Base-by-base conservation (phyloP, 1,140 invertebrate species). In the Drosophila quadrilineata region DNA sequence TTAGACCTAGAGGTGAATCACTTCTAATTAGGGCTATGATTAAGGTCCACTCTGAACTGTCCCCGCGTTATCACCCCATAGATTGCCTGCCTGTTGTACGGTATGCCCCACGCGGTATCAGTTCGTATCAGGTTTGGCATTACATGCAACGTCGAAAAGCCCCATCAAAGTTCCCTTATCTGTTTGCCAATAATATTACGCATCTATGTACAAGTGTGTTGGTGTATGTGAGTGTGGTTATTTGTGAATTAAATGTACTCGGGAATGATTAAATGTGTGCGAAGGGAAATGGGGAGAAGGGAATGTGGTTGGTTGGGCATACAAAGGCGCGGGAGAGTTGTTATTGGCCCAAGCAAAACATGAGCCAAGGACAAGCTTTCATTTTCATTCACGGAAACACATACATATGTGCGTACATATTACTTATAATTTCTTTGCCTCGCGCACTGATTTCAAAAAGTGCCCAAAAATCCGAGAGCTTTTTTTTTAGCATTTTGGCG, bases 351-450 rank as follows among this genome's bases (percentile, higher is more conserved):
- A 41, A 10, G 10, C 49, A 24, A 36, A 12, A 22, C 12, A 31
- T 8, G 41, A 24, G 36, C 14, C 29, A 54, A 36, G 56, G 38
- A 64, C 67, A 76, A 68, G 77, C 75, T 80, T 79, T 79, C 65
- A 46, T 26, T 82, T 84, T 84, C 77, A 84, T 84, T 84, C 77
- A 84, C 79, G 60, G 85, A 82, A 85, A 77, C 71, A 73, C 43
- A 71, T 22, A 5, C 17, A n/a, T n/a, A n/a, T n/a, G n/a, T n/a
- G n/a, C n/a, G n/a, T n/a, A n/a, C n/a, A n/a, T n/a, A n/a, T n/a
- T n/a, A n/a, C n/a, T n/a, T n/a, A n/a, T n/a, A n/a, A n/a, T n/a
- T n/a, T n/a, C n/a, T n/a, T n/a, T n/a, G n/a, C 6, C 12, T 46
- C 28, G 52, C 67, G 54, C 67, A 71, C 58, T 71, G 66, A 80